phyloP scores from a whole-genome alignment of 1,140 invertebrate species.

The Mactra quadrangularis region DNA sequence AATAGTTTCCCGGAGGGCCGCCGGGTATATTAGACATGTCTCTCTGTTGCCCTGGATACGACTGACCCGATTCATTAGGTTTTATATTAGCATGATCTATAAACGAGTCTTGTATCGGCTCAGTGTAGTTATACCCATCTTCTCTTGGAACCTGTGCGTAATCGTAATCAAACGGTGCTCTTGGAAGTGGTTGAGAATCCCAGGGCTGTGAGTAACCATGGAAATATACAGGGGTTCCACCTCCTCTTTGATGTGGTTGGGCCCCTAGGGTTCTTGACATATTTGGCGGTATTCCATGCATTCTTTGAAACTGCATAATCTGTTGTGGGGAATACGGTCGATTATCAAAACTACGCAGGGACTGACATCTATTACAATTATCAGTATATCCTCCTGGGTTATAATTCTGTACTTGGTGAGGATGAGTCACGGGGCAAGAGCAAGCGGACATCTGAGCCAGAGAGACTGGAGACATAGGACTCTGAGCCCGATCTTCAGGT shows the following conservation, averaged over 20 bases:
- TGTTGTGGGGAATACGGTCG: slow-evolving; percentile 50
- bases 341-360: slow-evolving; percentile 46
- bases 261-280: slow-evolving; percentile 23
- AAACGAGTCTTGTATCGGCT: slow-evolving; percentile 51
- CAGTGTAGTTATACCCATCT: slow-evolving; percentile 54
- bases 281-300: slow-evolving; percentile 17
- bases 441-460: slow-evolving; percentile 70
- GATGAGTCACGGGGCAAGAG: slow-evolving; percentile 72
- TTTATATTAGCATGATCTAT: slow-evolving; percentile 27
- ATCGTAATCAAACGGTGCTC: slow-evolving; percentile 53
- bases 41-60: slow-evolving; percentile 10
- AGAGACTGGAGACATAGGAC: slow-evolving; percentile 71
- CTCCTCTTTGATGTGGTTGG: background rate
- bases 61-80: background rate
- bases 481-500: slow-evolving; percentile 63
- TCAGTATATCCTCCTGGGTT: slow-evolving; percentile 14
- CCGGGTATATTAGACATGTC: slow-evolving; percentile 49
- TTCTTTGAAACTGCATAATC: slow-evolving; percentile 41
- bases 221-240: slow-evolving; percentile 45
- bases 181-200: slow-evolving; percentile 50
- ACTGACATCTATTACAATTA: slow-evolving; percentile 56
- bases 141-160: slow-evolving; percentile 49
- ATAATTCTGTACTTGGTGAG: slow-evolving; percentile 43
- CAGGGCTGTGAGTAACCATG: slow-evolving; percentile 60
- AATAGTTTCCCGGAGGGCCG: slow-evolving; percentile 58